Conservation (phyloP, 2,797 vertebrate species). For the Champsocephalus esox region DNA sequence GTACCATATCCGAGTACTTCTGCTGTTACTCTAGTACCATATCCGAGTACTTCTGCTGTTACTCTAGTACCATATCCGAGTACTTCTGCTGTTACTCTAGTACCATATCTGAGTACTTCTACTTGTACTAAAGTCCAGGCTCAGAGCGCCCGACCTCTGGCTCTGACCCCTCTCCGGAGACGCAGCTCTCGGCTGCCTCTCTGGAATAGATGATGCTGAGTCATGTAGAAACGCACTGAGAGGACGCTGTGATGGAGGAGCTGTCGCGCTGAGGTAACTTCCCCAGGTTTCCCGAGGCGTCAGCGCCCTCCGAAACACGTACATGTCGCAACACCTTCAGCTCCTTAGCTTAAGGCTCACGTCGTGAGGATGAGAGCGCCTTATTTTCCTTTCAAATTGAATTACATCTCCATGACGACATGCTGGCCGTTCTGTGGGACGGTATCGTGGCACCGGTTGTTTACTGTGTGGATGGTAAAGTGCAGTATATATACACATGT, state of each 20-base stretch:
- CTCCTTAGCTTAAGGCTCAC: constrained; percentile 46
- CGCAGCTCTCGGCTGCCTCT: constrained; percentile 41
- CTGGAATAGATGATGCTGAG: constrained; percentile 35
- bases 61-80: too few species aligned
- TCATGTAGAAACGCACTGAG: constrained; percentile 47
- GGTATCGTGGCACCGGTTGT: constrained; percentile 40
- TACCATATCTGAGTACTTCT: too few species aligned
- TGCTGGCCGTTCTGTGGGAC: constrained; percentile 8
- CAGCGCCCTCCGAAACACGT: constrained; percentile 47
- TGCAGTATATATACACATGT: constrained; percentile 7
- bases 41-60: too few species aligned
- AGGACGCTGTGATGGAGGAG: constrained; percentile 46
- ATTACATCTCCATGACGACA: constrained; percentile 53
- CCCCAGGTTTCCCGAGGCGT: constrained; percentile 23
- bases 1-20: too few species aligned
- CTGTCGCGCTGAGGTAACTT: constrained; percentile 52
- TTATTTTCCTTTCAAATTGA: constrained; percentile 61
- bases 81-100: too few species aligned
- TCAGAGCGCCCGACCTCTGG: too few species aligned
- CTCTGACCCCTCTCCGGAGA: constrained; percentile 41
- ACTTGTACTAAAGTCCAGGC: too few species aligned
- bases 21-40: too few species aligned
- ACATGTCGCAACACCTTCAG: constrained; percentile 46
- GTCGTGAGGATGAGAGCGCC: constrained; percentile 37
- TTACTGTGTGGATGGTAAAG: constrained; percentile 20